Evolutionary conservation across 2,113 vertebrate genomes (phyloP).

Genomic region (Lethenteron reissneri): DNA sequence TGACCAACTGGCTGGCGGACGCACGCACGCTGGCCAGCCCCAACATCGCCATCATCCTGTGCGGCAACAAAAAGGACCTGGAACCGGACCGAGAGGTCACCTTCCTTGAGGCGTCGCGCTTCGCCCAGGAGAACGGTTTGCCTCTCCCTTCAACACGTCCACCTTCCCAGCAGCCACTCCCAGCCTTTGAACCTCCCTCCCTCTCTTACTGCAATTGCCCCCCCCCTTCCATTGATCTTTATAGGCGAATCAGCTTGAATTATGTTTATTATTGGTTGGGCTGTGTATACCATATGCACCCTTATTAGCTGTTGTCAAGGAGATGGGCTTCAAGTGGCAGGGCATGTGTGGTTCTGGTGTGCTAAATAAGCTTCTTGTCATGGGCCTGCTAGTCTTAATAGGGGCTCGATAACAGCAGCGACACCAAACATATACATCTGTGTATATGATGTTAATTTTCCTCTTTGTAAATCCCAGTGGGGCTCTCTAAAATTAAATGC

Average conservation of each 20-base stretch:
- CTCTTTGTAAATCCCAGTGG: no score
- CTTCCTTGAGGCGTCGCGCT: conserved; percentile 64
- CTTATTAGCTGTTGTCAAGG: no score
- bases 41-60: conserved; percentile 69
- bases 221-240: not conserved
- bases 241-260: not conserved
- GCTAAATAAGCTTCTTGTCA: no score
- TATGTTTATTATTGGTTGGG: not conserved
- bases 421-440: no score
- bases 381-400: no score
- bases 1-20: conserved; percentile 68
- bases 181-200: not conserved
- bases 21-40: conserved; percentile 64
- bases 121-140: conserved; percentile 67
- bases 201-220: not conserved
- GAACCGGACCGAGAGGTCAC: conserved; percentile 67
- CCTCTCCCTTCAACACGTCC: not conserved
- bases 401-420: no score
- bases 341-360: no score
- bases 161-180: no score
- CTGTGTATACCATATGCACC: not conserved
- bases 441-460: no score
- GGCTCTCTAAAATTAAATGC: no score
- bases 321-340: no score
- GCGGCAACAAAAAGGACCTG: conserved; percentile 76